Base-by-base conservation (phyloP, 2,888 invertebrate genomes). In the Argyra leucocephala region DNA sequence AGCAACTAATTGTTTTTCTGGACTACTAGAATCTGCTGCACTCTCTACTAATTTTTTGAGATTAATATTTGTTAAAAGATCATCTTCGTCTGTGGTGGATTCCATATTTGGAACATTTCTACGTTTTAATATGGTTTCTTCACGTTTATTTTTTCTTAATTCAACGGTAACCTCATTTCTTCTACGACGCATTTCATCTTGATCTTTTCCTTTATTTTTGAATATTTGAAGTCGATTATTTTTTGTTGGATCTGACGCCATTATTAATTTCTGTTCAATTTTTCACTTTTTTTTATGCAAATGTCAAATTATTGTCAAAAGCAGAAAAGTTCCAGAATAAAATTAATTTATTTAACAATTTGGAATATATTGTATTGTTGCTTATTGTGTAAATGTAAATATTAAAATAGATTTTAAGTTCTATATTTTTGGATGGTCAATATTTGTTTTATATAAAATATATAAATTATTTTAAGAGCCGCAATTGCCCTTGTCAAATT, bases 201-300 rank as follows among this genome's bases (percentile, higher is more conserved):
- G 94, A 85, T 98, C 97, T 86, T 97, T 98, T 78, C 97, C 97
- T 86, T 94, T 94, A 86, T 98, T 97, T 89, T 98, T 98, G 83
- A 95, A 96, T 81, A 88, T 91, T 82, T 91, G 90, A 85, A 93
- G 88, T 83, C 93, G 90, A 85, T 88, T 90, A 83, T 83, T 84
- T 64, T 65, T 64, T 63, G 68, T 67, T 63, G 69, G 67, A 68
- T 71, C 70, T 62, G 69, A 69, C 24, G 69, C 68, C 69, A 69
- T 66, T 66, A 68, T 69, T 68, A 48, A 48, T 23, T 59, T 60
- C 22, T 23, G 24, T 18, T 60, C 3, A 22, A n/a, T 60, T 60
- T 31, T 61, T 21, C 21, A 9, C 1, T 18, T 26, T 61, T 61
- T 61, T 18, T 61, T 31, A 21, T 7, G 31, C 48, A 48, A 48